These are phyloP conservation scores for Mus caroli DNA, from an alignment of 2,797 vertebrate species.

Conservation along the genomic window DNA sequence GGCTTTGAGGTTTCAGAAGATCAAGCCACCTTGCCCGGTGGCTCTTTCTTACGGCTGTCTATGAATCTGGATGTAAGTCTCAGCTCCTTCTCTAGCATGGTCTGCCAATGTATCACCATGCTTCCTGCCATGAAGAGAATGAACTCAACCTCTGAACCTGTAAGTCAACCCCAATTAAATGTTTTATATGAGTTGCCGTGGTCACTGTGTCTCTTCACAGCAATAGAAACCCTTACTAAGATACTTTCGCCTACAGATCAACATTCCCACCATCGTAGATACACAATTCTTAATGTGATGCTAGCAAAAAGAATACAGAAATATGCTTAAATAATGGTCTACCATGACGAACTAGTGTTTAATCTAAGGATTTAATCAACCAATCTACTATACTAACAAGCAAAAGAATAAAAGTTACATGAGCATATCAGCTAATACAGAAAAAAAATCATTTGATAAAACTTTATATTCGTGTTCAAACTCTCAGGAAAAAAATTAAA, in stretches of 20 bases:
- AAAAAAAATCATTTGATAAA: constrained; percentile 9
- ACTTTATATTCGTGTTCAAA: background rate
- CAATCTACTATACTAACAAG: background rate
- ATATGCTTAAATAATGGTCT: background rate
- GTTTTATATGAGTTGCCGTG: background rate
- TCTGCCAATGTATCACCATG: background rate
- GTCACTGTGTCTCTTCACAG: background rate
- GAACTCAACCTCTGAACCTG: background rate
- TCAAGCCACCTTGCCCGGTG: background rate
- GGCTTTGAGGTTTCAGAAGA: too few relatives aligned
- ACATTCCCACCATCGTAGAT: background rate
- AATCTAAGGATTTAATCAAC: background rate
- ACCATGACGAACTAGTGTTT: background rate
- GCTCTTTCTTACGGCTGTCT: background rate
- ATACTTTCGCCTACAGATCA: background rate
- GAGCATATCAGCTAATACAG: background rate
- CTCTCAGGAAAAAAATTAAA: background rate
- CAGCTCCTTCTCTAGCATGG: background rate
- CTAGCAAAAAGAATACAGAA: constrained; percentile 1
- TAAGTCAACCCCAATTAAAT: background rate
- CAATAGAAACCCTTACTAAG: background rate
- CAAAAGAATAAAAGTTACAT: background rate
- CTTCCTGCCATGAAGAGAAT: background rate
- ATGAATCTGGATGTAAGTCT: background rate
- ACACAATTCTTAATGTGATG: background rate